Conservation (phyloP, 2,113 vertebrate genomes). For the Centrocercus urophasianus region DNA sequence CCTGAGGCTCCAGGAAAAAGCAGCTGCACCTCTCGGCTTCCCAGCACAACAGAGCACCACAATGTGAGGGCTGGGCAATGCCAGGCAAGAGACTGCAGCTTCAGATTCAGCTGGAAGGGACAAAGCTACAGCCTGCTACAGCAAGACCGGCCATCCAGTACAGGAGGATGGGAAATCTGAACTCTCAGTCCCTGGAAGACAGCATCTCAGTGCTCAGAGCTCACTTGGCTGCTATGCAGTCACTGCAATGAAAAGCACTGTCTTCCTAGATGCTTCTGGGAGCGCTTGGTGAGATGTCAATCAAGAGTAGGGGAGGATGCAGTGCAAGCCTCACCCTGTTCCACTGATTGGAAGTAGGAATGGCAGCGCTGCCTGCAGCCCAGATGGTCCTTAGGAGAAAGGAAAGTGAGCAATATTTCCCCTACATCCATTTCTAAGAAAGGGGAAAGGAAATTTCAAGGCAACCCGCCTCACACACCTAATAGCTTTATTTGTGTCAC, state of each 20-base stretch:
- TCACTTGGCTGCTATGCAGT: not conserved
- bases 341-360: not conserved
- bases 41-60: not conserved
- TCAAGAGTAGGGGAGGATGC: accelerated
- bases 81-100: accelerated
- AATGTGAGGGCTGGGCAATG: not conserved
- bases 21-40: not conserved
- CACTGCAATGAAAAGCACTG: not conserved
- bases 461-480: not conserved
- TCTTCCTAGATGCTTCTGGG: not conserved
- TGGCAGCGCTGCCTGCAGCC: not conserved
- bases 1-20: not conserved
- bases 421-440: not conserved
- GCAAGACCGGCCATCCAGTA: too few relatives aligned
- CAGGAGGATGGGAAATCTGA: not conserved
- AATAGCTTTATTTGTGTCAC: not conserved
- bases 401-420: not conserved
- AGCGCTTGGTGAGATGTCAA: not conserved
- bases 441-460: not conserved
- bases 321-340: not conserved
- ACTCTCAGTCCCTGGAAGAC: not conserved
- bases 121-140: not conserved
- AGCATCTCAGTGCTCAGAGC: not conserved
- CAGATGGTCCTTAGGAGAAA: not conserved
- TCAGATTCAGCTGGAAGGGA: not conserved